Evolutionary conservation across 2,797 vertebrate genomes (phyloP), one percentile per base, ranked within the genome.

Genomic region (Mormyrops boulengeri): DNA sequence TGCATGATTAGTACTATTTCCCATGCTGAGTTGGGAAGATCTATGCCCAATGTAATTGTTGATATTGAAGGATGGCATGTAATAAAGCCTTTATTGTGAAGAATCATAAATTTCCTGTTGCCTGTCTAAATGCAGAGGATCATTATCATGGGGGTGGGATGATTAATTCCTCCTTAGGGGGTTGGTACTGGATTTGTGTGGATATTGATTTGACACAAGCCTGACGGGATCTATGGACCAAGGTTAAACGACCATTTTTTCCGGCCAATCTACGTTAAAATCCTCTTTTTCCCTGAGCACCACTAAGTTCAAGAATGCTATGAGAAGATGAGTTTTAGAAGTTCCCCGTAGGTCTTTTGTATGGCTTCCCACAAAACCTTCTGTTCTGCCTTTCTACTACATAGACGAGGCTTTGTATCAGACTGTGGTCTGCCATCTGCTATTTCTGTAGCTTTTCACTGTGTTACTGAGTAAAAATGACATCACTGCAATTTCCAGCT

Each of bases 81-180:
- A 73, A 73, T 73, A 73, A 73, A 73, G 69, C 69, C 69, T 73
- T 73, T 73, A 73, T 73, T 73, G 69, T 73, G 12, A 73, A 73
- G 69, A 73, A 38, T 73, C 34, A 73, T 73, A 73, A 38, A 73
- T 73, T 38, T 73, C 34, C 69, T 38, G 30, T 38, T 73, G 69
- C 69, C 69, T 41, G 69, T 73, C 12, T 38, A 73, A 73, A 73
- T 38, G 69, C 69, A 73, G 69, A 73, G 34, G 30, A 41, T 73
- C 69, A 73, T 73, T 73, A 73, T 38, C 69, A 73, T 73, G 34
- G 69, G 69, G 69, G 66, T 73, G 66, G 30, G 30, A 73, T 73
- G 69, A 73, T 73, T 38, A 73, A 73, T 73, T 73, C 34, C 14
- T 34, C 69, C 69, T 41, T 73, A 73, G 69, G 69, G 69, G 69